A percentile compares a stretch with the other conserved stretches of the same genome.
These are phyloP conservation scores for Platerodrilus igneus DNA, from an alignment of 2,888 invertebrate genomes.

Conservation along the genomic window DNA sequence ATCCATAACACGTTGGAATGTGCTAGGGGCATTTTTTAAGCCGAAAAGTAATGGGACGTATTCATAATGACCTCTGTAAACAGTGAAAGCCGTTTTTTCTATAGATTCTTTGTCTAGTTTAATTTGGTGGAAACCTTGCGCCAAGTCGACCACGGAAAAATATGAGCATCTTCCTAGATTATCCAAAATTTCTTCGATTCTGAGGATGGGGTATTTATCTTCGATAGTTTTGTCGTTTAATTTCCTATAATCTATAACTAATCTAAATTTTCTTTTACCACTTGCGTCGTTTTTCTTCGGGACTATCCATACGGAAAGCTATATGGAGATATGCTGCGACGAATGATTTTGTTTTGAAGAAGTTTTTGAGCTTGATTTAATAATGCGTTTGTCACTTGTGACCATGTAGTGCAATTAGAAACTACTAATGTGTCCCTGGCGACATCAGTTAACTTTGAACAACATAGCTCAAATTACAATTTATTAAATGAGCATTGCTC, in stretches of 20 bases:
- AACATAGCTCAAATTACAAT: too few species aligned
- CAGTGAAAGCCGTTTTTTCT: constrained; percentile 32
- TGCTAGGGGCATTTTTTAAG: constrained; percentile 30
- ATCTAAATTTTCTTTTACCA: constrained; percentile 9
- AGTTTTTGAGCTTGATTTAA: too few species aligned
- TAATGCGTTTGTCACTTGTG: too few species aligned
- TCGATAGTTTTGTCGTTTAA: constrained; percentile 16
- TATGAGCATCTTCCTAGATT: constrained; percentile 24
- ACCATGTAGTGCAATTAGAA: too few species aligned
- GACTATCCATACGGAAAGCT: constrained; percentile 3
- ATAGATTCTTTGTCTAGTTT: constrained; percentile 24
- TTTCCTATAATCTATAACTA: constrained; percentile 16
- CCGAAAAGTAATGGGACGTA: constrained; percentile 33
- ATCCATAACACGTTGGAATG: constrained; percentile 33
- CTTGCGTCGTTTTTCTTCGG: constrained; percentile 9
- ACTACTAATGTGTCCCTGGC: too few species aligned
- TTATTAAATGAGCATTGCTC: too few species aligned
- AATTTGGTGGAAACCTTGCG: constrained; percentile 33
- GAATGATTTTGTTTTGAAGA: constrained; percentile 17
- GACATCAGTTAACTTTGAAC: too few species aligned
- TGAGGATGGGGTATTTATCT: constrained; percentile 20
- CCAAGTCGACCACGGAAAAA: constrained; percentile 25
- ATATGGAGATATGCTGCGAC: constrained; percentile 16
- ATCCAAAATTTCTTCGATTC: constrained; percentile 29
- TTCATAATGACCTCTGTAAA: constrained; percentile 30